phyloP scores from a whole-genome alignment of 2,113 vertebrate species.

The Seriola aureovittata region DNA sequence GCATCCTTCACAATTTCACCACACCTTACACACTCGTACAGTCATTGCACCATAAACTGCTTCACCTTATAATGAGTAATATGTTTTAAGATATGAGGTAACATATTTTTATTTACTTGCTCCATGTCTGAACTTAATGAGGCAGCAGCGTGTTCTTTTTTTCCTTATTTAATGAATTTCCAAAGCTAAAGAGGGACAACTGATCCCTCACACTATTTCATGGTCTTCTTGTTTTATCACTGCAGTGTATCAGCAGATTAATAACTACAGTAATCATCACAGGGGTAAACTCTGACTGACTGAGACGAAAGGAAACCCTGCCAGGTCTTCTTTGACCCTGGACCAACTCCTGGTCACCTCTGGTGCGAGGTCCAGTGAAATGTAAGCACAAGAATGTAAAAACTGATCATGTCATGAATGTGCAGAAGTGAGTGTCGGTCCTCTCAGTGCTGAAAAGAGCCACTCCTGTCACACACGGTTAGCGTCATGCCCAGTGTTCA shows the following conservation, averaged over 20 bases:
- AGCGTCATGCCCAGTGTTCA: constrained; percentile 32
- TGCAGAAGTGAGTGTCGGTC: constrained; percentile 24
- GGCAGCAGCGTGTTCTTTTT: neutral
- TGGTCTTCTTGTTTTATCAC: neutral
- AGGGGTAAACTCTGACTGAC: constrained; percentile 1
- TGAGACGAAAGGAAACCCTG: constrained; percentile 7
- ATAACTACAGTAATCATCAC: neutral
- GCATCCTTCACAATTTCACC: no score
- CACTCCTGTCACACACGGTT: constrained; percentile 43
- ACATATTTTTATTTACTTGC: neutral
- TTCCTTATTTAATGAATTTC: neutral
- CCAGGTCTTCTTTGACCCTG: constrained; percentile 25
- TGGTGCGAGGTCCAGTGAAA: constrained; percentile 10
- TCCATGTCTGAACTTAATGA: neutral
- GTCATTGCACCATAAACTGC: neutral
- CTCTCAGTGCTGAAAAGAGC: constrained; percentile 50
- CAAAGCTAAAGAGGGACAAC: neutral
- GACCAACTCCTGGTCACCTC: constrained; percentile 46
- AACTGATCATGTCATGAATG: constrained; percentile 27
- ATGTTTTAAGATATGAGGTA: neutral
- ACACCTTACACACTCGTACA: neutral
- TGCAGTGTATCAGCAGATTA: neutral
- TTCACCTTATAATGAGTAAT: neutral
- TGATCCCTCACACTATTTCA: neutral
- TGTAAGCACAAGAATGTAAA: constrained; percentile 29